These are phyloP conservation scores for Eptesicus fuscus DNA, from an alignment of 2,113 vertebrate genomes.

Conservation along the genomic window DNA sequence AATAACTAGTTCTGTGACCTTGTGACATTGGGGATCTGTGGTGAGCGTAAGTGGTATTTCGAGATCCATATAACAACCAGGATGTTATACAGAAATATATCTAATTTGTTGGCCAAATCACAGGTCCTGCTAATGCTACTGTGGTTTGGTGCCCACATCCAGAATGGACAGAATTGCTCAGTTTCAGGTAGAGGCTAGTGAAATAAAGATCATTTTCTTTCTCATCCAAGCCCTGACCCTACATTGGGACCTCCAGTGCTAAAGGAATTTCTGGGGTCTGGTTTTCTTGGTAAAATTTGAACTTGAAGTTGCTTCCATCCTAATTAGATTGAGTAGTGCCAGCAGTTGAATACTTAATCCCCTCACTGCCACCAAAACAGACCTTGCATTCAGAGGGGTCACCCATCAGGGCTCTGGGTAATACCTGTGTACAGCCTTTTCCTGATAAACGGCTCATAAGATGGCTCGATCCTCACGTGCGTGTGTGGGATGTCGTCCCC, in stretches of 20 bases:
- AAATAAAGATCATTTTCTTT: background rate
- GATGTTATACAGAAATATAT: background rate
- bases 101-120: background rate
- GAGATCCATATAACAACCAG: background rate
- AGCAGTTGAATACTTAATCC: background rate
- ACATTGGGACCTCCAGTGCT: background rate
- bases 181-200: background rate
- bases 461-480: background rate
- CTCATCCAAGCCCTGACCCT: background rate
- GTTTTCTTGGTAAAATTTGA: background rate
- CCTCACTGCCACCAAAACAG: fast-evolving
- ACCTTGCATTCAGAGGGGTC: background rate
- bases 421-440: background rate
- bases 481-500: no score
- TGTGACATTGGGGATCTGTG: no score
- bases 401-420: background rate
- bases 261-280: background rate
- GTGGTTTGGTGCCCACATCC: background rate
- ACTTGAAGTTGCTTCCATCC: background rate
- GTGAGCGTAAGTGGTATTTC: background rate
- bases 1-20: background rate
- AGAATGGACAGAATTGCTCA: background rate
- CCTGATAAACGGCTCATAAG: background rate
- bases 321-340: background rate
- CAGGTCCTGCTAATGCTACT: background rate